phyloP scores from a whole-genome alignment of 2,113 vertebrate genomes.

The Capreolus pygargus region DNA sequence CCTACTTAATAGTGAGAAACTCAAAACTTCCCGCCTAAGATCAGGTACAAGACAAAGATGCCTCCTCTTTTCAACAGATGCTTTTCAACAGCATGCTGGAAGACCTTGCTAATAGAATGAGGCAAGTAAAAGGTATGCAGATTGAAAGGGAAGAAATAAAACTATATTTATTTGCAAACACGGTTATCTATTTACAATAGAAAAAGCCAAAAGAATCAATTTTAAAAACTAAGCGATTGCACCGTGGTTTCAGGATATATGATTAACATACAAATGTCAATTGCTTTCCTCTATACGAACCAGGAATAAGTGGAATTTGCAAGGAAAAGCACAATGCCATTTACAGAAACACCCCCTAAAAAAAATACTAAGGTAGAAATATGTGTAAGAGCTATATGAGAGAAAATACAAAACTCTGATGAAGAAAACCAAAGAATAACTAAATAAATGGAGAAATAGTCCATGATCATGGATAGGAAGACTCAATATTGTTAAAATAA shows the following conservation, averaged over 20 bases:
- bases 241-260: background rate
- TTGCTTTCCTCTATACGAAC: background rate
- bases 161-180: background rate
- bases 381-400: background rate
- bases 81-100: background rate
- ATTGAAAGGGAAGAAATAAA: background rate
- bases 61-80: background rate
- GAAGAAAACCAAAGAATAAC: background rate
- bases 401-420: background rate
- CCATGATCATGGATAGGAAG: background rate
- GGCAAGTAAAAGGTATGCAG: background rate
- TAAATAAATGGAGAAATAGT: background rate
- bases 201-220: background rate
- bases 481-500: background rate
- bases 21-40: background rate
- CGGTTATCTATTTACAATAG: background rate
- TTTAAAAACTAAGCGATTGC: background rate
- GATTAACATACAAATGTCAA: background rate
- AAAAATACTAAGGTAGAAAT: background rate
- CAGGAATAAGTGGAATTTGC: background rate
- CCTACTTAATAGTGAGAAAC: background rate
- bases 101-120: background rate
- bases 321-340: background rate
- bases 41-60: background rate
- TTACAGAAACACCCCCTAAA: background rate